Evolutionary conservation across 2,113 vertebrate species (phyloP), one percentile per base, ranked within the genome.

Genomic region (Tragelaphus buxtoni): DNA sequence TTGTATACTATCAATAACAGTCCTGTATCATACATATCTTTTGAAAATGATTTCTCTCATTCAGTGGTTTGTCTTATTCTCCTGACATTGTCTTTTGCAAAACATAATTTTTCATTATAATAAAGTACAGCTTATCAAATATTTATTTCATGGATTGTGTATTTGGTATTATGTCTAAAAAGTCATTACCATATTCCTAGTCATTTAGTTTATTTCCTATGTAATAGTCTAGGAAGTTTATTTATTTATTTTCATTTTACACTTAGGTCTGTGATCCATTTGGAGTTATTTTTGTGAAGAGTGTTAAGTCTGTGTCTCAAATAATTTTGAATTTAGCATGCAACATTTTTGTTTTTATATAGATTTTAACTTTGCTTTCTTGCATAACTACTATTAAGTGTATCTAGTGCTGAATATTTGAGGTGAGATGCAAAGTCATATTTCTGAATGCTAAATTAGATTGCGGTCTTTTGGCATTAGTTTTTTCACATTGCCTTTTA

Each of bases 381-480:
- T 77, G 30, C 18, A 80, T 79, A 96, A 93, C 56, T 18, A 14
- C 53, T 16, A 14, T 96, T 93, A 51, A 86, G 26, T 80, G 87
- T 94, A 74, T 84, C 8, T 94, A 4, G 82, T 94, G 10, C 39
- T 96, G 2, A 6, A 63, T 30, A 82, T 96, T 90, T 94, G 81
- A 30, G 11, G 72, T 61, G 55, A 63, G 86, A 86, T 97, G 96
- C 84, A 18, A 56, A 32, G 88, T 63, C 22, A 84, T 95, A 92
- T 97, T 96, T 96, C 97, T 85, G 35, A 90, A 93, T 58, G 13
- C 20, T 79, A 97, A 96, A 98, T 97, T 89, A 97, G 13, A 80
- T 76, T 72, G 3, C 13, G 65, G 94, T 39, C 88, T 93, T 76
- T 88, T 96, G 65, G 77, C 53, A 93, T 95, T 96, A 83, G 16